These are phyloP conservation scores for Sebastes melanostomus DNA, from an alignment of 2,797 vertebrate species.

Conservation along the genomic window DNA sequence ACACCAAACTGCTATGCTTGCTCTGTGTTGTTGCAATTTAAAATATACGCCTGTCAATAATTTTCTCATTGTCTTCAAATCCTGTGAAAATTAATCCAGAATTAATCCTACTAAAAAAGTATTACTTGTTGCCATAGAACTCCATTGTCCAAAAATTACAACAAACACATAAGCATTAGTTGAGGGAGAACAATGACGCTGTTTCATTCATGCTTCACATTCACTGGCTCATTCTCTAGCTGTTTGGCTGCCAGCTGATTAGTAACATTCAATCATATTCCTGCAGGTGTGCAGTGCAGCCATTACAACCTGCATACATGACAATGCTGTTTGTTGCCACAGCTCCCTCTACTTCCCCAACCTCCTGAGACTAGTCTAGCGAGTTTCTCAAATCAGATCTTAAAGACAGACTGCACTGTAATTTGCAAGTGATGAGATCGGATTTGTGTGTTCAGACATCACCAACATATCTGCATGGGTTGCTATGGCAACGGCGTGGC, in stretches of 20 bases:
- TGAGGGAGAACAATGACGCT: not conserved
- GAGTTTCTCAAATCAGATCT: too few species aligned
- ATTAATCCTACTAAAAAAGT: not conserved
- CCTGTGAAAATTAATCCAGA: not conserved
- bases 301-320: not conserved
- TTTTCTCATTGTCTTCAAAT: not conserved
- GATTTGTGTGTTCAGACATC: too few species aligned
- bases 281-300: not conserved
- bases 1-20: not conserved
- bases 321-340: not conserved
- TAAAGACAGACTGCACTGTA: too few species aligned
- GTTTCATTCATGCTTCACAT: not conserved
- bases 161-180: not conserved
- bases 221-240: not conserved
- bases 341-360: not conserved
- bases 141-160: not conserved
- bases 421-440: too few species aligned
- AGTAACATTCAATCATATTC: not conserved
- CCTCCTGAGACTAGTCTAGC: too few species aligned
- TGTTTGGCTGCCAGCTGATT: not conserved
- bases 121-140: not conserved
- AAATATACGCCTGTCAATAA: not conserved
- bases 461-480: too few species aligned
- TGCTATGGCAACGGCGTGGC: too few species aligned
- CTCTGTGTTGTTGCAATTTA: not conserved